Percentiles rank a stretch among this genome's conserved stretches.
Evolutionary conservation across 2,113 vertebrate species (phyloP).

Genomic region (Hippocampus guttulatus): DNA sequence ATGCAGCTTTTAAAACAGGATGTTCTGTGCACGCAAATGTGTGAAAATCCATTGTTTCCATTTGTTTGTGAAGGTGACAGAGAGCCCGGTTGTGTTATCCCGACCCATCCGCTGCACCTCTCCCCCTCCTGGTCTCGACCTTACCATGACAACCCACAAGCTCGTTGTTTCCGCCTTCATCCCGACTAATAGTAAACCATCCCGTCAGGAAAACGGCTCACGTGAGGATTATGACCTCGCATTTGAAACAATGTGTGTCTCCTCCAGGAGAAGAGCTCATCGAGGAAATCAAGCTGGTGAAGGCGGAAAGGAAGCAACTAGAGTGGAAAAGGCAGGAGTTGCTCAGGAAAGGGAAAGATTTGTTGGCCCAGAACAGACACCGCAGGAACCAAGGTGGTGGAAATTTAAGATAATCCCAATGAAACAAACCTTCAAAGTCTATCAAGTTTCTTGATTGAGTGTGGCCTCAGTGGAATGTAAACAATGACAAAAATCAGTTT

Average conservation of each 20-base stretch:
- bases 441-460: not conserved
- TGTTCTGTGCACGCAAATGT: not conserved
- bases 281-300: constrained; percentile 75
- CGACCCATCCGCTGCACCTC: constrained; percentile 50
- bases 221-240: not conserved
- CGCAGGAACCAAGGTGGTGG: constrained; percentile 75
- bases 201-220: not conserved
- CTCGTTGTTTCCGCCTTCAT: constrained; percentile 37
- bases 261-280: constrained; percentile 73
- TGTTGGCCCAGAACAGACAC: constrained; percentile 78
- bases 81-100: constrained; percentile 23
- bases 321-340: constrained; percentile 81
- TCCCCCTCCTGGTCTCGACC: constrained; percentile 52
- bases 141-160: constrained; percentile 46
- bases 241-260: not conserved
- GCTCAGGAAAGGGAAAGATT: constrained; percentile 75
- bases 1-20: not conserved
- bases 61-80: constrained; percentile 42
- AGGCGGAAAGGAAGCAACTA: constrained; percentile 76
- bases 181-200: constrained; percentile 73
- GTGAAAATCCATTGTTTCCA: constrained; percentile 3
- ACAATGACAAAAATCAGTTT: no score
- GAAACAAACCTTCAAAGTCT: not conserved
- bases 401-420: constrained; percentile 7
- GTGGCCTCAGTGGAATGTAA: not conserved